Evolutionary conservation across 2,888 invertebrate species (phyloP), one percentile per base, ranked within the genome.

Genomic region (Drosophila incognita): DNA sequence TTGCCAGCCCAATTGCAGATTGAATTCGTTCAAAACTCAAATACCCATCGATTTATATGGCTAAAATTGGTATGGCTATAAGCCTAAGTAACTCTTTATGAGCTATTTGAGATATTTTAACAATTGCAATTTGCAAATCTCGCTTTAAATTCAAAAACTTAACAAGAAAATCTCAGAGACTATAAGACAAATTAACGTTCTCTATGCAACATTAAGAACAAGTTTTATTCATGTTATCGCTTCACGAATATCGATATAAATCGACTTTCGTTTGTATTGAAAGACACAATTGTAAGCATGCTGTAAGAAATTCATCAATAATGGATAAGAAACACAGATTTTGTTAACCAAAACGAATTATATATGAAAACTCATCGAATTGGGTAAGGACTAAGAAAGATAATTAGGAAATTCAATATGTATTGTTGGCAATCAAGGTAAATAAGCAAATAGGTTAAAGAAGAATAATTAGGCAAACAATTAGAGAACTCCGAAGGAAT

Each of bases 61-160:
- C 51, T 35, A 63, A 63, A 65, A 63, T 31, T 6, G 40, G 65
- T 21, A 63, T 63, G 29, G 51, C 21, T 42, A 15, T 10, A 21
- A 27, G 8, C 42, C 36, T 24, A 49, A 10, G 2, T 18, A 11
- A 13, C 38, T 24, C 48, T 52, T 10, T 15, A 52, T 21, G 21
- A 2, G 21, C 2, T 21, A 2, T 7, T 15, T 15, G 8, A 15
- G 0, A 21, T 42, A 5, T 21, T 42, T 2, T 46, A 1, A n/a
- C 13, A 42, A 21, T n/a, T n/a, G 5, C 2, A 5, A 42, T 21
- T 42, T 21, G 40, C 40, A 5, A 13, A 21, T 13, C 21, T 42
- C 42, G 1, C 42, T 13, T 6, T 7, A 13, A 21, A 13, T 21
- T 13, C 11, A 40, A 40, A 10, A 40, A 40, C n/a, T 40, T 0